A percentile compares a stretch with the other conserved stretches of the same genome.
Conservation (phyloP, 2,113 vertebrate genomes). For the Castor canadensis region DNA sequence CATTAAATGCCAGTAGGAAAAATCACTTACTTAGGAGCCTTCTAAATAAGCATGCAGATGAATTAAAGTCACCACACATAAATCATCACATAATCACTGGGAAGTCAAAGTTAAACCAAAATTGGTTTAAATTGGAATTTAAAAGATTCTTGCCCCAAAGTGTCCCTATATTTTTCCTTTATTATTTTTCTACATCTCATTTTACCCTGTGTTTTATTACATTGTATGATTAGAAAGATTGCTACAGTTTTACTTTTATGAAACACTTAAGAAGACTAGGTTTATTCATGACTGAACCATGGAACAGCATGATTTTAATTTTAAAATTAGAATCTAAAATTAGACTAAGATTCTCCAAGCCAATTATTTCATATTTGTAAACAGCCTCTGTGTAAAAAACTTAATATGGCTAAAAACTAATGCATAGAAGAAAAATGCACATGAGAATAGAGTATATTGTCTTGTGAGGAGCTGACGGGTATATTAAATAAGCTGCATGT, state of each 20-base stretch:
- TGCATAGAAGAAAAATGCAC: neutral
- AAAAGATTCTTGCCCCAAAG: neutral
- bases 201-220: constrained; percentile 1
- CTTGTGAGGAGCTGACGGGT: too few relatives aligned
- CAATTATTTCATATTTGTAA: constrained; percentile 27
- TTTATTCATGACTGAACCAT: neutral
- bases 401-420: constrained; percentile 42
- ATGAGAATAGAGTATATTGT: constrained; percentile 49
- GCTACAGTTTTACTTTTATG: constrained; percentile 26
- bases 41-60: neutral
- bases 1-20: neutral
- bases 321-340: too few relatives aligned
- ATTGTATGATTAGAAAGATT: neutral
- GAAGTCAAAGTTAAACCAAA: constrained; percentile 36
- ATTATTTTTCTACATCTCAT: neutral
- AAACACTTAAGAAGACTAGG: too few relatives aligned
- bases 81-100: neutral
- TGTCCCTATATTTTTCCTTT: neutral
- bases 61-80: neutral
- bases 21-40: neutral
- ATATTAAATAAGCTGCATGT: too few relatives aligned
- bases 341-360: neutral
- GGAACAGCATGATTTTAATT: neutral
- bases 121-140: neutral
- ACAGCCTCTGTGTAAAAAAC: neutral